Conservation (phyloP, 2,113 vertebrate genomes). For the Atractosteus spatula region DNA sequence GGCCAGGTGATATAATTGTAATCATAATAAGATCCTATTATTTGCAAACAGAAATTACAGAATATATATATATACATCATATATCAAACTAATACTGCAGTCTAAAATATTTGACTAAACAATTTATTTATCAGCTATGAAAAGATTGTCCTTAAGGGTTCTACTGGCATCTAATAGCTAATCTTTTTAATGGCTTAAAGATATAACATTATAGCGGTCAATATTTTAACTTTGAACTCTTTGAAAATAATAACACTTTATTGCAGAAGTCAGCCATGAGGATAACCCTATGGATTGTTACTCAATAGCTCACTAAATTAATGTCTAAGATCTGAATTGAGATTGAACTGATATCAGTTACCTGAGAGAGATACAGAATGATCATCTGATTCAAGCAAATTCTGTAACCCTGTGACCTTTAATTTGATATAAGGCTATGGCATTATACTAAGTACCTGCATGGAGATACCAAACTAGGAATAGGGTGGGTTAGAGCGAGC, state of each 20-base stretch:
- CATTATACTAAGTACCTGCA: too few species aligned
- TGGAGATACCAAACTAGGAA: too few species aligned
- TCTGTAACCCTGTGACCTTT: too few species aligned
- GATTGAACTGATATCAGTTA: too few species aligned
- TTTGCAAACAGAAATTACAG: constrained; percentile 52
- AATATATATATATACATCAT: constrained; percentile 44
- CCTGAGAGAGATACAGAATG: too few species aligned
- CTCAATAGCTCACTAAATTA: not conserved
- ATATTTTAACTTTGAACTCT: not conserved
- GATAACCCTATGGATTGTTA: not conserved
- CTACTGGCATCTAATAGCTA: not conserved
- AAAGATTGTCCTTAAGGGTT: constrained; percentile 20
- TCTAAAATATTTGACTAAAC: constrained; percentile 35
- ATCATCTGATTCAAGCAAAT: too few species aligned
- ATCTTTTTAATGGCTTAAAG: not conserved
- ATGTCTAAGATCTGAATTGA: too few species aligned
- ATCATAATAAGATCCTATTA: constrained; percentile 50
- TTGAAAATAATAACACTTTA: not conserved
- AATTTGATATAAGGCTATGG: too few species aligned
- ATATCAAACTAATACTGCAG: constrained; percentile 34
- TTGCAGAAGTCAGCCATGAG: not conserved
- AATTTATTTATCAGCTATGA: constrained; percentile 26
- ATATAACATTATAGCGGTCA: not conserved
- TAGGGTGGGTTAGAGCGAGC: too few species aligned
- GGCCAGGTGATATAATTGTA: constrained; percentile 42